Conservation (phyloP, 2,888 invertebrate species). For the Xylophagus ater region DNA sequence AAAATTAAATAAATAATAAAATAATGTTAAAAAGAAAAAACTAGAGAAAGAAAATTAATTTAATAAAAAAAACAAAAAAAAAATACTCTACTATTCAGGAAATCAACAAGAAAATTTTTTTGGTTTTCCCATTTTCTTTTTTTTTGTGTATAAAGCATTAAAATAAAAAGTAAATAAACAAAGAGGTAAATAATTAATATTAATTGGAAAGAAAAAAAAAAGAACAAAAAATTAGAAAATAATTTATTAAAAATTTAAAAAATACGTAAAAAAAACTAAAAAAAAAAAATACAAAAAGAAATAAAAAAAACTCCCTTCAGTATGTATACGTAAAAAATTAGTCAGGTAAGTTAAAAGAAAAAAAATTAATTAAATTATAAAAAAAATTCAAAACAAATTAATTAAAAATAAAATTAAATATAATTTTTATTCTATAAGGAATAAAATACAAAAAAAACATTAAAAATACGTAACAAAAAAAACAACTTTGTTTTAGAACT, state of each 20-base stretch:
- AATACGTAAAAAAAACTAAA: background rate
- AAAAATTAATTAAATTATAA: background rate
- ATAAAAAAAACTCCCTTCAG: slow-evolving; percentile 27
- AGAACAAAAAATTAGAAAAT: slow-evolving; percentile 2
- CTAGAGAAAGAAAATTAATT: background rate
- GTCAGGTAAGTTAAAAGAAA: slow-evolving; percentile 9
- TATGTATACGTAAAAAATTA: slow-evolving; percentile 36
- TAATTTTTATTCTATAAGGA: slow-evolving; percentile 9
- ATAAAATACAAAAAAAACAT: slow-evolving; percentile 3
- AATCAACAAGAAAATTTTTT: background rate
- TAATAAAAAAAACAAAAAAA: background rate
- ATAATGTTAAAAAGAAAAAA: slow-evolving; percentile 1
- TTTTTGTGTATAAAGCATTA: background rate
- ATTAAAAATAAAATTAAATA: background rate
- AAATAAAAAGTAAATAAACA: background rate
- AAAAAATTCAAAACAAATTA: background rate
- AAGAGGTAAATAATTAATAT: no score
- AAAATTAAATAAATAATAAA: slow-evolving; percentile 1
- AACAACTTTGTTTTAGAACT: slow-evolving; percentile 4
- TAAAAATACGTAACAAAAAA: slow-evolving; percentile 2
- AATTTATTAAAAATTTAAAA: slow-evolving; percentile 5
- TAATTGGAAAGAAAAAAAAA: slow-evolving; percentile 1
- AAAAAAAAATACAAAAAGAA: slow-evolving; percentile 8
- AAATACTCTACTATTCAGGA: background rate
- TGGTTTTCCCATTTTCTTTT: no score